Evolutionary conservation across 1,140 invertebrate species (phyloP).

Genomic region (Drosophila repletoides): DNA sequence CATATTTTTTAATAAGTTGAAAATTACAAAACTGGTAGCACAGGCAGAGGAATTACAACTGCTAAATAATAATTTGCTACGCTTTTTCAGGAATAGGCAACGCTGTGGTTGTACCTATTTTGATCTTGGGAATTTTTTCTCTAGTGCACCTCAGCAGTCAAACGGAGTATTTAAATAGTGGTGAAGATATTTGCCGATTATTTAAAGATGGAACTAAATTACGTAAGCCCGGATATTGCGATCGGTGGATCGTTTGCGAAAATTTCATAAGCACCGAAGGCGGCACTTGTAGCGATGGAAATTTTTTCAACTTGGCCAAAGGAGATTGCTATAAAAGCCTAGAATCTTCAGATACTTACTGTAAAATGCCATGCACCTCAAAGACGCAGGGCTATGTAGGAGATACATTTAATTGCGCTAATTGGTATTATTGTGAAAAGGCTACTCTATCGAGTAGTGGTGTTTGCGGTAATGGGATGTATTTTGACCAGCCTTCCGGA

Average conservation of each 20-base stretch:
- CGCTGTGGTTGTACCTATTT: not conserved
- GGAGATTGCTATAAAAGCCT: not conserved
- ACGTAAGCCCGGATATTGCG: conserved; percentile 57
- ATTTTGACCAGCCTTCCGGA: conserved; percentile 35
- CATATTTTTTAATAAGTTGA: no score
- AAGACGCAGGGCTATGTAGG: conserved; percentile 38
- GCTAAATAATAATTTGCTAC: no score
- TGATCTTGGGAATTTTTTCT: conserved; percentile 22
- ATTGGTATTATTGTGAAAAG: conserved; percentile 60
- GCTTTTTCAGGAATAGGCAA: conserved; percentile 5
- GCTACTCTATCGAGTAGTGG: conserved; percentile 4
- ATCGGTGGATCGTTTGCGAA: conserved; percentile 45
- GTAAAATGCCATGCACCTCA: conserved; percentile 13
- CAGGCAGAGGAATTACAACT: no score
- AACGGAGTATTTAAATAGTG: conserved; percentile 21
- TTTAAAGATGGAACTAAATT: conserved; percentile 45
- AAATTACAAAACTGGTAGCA: no score
- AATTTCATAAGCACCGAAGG: conserved; percentile 3
- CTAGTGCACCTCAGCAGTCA: conserved; percentile 37
- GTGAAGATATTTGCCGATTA: conserved; percentile 53
- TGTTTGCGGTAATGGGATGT: conserved; percentile 19
- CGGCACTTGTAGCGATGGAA: not conserved
- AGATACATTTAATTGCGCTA: conserved; percentile 40
- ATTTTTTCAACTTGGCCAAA: conserved; percentile 6
- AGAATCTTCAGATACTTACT: conserved; percentile 43